These are phyloP conservation scores for Prionailurus viverrinus DNA, from an alignment of 2,113 vertebrate genomes.

Conservation along the genomic window DNA sequence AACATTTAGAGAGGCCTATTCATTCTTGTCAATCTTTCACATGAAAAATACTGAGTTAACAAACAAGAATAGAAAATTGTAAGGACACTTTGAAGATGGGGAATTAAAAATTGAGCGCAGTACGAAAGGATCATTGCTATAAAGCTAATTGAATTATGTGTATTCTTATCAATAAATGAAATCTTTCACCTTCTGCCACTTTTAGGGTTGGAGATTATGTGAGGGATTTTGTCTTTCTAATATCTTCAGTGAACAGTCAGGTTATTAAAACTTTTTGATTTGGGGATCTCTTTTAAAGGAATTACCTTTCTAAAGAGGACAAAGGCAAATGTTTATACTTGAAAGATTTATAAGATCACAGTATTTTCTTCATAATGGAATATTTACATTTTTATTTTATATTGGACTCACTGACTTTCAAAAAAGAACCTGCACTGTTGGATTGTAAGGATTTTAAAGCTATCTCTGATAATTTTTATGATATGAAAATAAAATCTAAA, in stretches of 20 bases:
- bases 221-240: neutral
- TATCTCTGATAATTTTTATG: neutral
- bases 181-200: neutral
- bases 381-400: neutral
- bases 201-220: constrained; percentile 42
- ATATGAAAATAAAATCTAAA: neutral
- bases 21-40: neutral
- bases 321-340: neutral
- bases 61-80: neutral
- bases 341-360: neutral
- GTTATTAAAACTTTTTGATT: neutral
- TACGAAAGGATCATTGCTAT: neutral
- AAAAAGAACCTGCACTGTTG: neutral
- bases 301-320: neutral
- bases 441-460: neutral
- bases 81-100: neutral
- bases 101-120: neutral
- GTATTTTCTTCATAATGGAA: neutral
- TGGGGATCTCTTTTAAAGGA: neutral
- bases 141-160: constrained; percentile 38
- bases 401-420: neutral
- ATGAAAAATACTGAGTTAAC: constrained; percentile 15
- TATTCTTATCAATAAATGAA: constrained; percentile 37
- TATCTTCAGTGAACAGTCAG: neutral
- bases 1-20: neutral